Percentiles rank a stretch among this genome's conserved stretches.
These are phyloP conservation scores for Dermatemys mawii DNA, from an alignment of 2,113 vertebrate species.

Conservation along the genomic window DNA sequence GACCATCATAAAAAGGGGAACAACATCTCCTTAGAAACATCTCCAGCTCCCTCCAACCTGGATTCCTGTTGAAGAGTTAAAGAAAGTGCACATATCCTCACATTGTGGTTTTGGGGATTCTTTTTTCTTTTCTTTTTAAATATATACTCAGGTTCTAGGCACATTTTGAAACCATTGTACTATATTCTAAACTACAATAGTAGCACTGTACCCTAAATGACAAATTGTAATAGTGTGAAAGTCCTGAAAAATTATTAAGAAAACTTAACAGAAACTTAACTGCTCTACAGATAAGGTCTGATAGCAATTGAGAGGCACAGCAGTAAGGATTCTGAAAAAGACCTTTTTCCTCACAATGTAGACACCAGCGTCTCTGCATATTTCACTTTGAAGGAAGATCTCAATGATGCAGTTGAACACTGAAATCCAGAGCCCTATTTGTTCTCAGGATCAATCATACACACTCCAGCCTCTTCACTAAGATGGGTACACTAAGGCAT, in stretches of 20 bases:
- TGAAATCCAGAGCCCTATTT: background rate
- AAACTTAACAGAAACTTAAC: background rate
- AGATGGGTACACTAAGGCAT: background rate
- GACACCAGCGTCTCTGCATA: background rate
- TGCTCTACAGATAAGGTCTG: background rate
- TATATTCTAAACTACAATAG: background rate
- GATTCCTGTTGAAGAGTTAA: constrained; percentile 5
- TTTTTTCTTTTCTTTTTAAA: background rate
- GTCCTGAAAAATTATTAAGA: background rate
- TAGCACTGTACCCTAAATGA: background rate
- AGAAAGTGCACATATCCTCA: background rate
- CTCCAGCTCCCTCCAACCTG: background rate
- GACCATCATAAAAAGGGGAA: background rate
- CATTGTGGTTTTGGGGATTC: background rate
- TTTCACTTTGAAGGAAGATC: background rate
- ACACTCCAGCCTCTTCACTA: rapidly evolving
- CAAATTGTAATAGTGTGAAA: background rate
- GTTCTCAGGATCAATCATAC: background rate
- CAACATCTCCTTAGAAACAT: constrained; percentile 6
- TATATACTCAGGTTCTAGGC: background rate
- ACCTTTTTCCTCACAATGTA: background rate
- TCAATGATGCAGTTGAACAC: rapidly evolving
- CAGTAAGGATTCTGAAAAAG: background rate
- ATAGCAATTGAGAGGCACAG: background rate
- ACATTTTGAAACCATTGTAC: background rate